These are phyloP conservation scores for Agapornis roseicollis DNA, from an alignment of 2,113 vertebrate species.

Conservation along the genomic window DNA sequence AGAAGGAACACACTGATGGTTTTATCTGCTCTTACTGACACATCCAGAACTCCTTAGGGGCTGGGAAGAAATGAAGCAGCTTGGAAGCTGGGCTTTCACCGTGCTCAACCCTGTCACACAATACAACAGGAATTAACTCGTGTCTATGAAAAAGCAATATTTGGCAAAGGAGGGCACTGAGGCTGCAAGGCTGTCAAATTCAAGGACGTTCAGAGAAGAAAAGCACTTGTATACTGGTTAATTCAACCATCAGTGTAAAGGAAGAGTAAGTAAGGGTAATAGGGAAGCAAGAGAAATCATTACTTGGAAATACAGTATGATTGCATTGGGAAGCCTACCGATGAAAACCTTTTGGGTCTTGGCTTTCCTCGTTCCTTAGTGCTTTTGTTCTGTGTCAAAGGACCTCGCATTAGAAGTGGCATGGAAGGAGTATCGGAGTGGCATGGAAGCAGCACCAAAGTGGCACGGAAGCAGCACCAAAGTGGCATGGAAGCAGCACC, in stretches of 20 bases:
- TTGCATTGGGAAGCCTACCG: not conserved
- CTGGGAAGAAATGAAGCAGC: not conserved
- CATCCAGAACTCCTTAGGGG: conserved; percentile 23
- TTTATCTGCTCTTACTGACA: conserved; percentile 44
- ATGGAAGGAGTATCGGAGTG: not conserved
- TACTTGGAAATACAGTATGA: not conserved
- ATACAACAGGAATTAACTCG: conserved; percentile 3
- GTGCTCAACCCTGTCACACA: not conserved
- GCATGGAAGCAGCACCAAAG: not conserved
- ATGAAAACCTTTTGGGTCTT: not conserved
- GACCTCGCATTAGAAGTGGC: not conserved
- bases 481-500: not conserved
- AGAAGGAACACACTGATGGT: not conserved
- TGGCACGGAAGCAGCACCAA: not conserved
- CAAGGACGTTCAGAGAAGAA: not conserved
- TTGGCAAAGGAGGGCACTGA: conserved; percentile 23
- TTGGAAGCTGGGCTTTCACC: not conserved
- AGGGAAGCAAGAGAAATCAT: not conserved
- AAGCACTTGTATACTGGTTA: not conserved
- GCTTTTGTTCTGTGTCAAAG: not conserved
- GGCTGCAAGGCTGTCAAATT: conserved; percentile 12
- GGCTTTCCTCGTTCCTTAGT: not conserved
- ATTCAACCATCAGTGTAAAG: not conserved
- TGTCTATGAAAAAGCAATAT: conserved; percentile 42
- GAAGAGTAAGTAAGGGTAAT: not conserved